Evolutionary conservation across 2,888 invertebrate genomes (phyloP), one percentile per base, ranked within the genome.

Genomic region (Pecten maximus): DNA sequence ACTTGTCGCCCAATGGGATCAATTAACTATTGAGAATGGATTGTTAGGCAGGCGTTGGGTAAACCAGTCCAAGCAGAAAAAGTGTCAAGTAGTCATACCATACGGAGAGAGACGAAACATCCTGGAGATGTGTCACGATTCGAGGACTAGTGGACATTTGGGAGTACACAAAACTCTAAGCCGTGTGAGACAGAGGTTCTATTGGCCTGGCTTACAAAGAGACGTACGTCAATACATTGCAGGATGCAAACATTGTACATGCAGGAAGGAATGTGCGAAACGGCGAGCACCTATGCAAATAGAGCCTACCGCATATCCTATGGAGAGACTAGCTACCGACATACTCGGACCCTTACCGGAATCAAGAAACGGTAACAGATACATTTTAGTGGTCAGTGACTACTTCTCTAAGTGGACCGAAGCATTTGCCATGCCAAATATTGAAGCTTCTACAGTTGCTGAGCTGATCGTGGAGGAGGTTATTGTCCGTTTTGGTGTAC

Each of bases 361-460:
- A 87, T 91, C 91, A 35, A 48, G 88, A 19, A 40, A 39, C n/a
- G 74, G 89, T 12, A 91, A 92, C 48, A 19, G 19, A 28, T 91
- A 90, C 87, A 90, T 93, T 15, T 40, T 92, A 50, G 92, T 93
- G 23, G 40, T 93, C 15, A 28, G 15, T 16, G 91, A 92, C 54
- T 90, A 92, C 40, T 93, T 91, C 90, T 89, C 91, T 35, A 92
- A 89, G 86, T 91, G 91, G 91, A 87, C 87, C 16, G 87, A 87
- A 40, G 87, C 40, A 0, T 87, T 87, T 87, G 87, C 87, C 19
- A 87, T 87, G 87, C 87, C 87, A 10, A 87, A 87, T n/a, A 87
- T 87, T 50, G 86, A 87, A 16, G 91, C 92, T 4, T 23, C 40
- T 28, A 92, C 89, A n/a, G 74, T 89, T 19, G 74, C 60, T 40